Base-by-base conservation (phyloP, 2,113 vertebrate species). In the Lagenorhynchus albirostris region DNA sequence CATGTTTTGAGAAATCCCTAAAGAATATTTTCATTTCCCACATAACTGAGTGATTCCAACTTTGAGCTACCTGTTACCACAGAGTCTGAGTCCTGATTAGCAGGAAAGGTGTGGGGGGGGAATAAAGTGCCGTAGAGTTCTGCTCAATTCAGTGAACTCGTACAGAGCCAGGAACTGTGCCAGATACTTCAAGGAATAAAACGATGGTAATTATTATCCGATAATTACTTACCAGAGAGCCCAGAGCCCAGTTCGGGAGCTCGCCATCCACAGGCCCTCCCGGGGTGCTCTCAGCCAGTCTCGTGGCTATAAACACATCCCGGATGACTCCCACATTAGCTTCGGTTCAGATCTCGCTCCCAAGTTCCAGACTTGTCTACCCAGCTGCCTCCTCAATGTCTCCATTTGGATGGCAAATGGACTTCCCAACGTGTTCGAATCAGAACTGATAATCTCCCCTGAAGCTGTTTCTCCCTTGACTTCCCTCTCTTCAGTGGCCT, bases 151-250 rank as follows among this genome's bases (percentile, higher is more conserved):
- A 38, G 44, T n/a, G 87, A 95, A 77, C 50, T 44, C n/a, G 1
- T 18, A 8, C 0, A 9, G 67, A 50, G 23, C 95, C 70, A 76
- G 87, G 80, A 84, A 21, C 70, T 20, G 38, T 10, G 88, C 93
- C 95, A 88, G 83, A 55, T 38, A 31, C 90, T 92, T 80, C 70
- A n/a, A 87, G 80, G 70, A 76, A 62, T 92, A 38, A 89, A 77
- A 84, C 0, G 26, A 79, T 36, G 77, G 77, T 71, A 60, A 90
- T 96, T 95, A 91, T 89, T 47, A 77, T 53, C 83, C 20, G 29
- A 77, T 96, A 63, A 92, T 93, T 94, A 96, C 63, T 89, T 76
- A 84, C 63, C 58, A 62, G 74, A 83, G 91, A 79, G 74, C 81
- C 53, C 33, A 62, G 90, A 96, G 89, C 58, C 62, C 50, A 47